Evolutionary conservation across 2,797 vertebrate species (phyloP).

Genomic region (Psittacula derbiana): DNA sequence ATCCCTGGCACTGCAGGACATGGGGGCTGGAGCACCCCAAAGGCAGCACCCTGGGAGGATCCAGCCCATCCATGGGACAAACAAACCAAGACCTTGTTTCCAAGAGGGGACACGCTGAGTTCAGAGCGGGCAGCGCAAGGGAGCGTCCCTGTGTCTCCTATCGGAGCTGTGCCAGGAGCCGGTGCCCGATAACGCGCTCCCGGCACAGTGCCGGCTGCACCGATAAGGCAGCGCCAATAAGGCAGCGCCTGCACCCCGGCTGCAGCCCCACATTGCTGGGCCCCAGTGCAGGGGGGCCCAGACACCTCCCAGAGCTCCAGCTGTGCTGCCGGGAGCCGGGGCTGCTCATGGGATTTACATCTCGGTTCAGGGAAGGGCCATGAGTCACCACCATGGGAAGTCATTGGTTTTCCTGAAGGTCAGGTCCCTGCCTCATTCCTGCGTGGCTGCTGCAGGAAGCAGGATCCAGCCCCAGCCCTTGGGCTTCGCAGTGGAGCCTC

Average conservation of each 20-base stretch:
- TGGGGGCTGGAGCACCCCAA: not conserved
- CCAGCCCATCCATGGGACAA: not conserved
- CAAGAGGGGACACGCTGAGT: rapidly evolving
- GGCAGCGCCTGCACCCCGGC: rapidly evolving
- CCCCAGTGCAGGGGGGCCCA: rapidly evolving
- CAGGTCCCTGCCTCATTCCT: not conserved
- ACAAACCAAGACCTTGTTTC: rapidly evolving
- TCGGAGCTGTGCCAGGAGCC: not conserved
- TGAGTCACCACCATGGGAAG: not conserved
- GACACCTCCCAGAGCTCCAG: not conserved
- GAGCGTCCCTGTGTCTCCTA: not conserved
- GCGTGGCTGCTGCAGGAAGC: not conserved
- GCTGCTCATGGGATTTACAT: rapidly evolving
- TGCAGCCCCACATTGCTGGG: rapidly evolving
- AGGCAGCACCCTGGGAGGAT: not conserved
- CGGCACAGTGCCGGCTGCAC: rapidly evolving
- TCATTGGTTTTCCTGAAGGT: not conserved
- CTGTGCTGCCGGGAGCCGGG: not conserved
- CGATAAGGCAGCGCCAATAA: not conserved
- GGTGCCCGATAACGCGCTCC: rapidly evolving
- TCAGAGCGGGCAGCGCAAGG: rapidly evolving
- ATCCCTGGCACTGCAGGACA: not conserved
- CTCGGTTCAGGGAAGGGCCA: not conserved
- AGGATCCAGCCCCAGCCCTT: not conserved
- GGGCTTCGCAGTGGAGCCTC: not conserved